Evolutionary conservation across 2,113 vertebrate species (phyloP).

Genomic region (Cairina moschata): DNA sequence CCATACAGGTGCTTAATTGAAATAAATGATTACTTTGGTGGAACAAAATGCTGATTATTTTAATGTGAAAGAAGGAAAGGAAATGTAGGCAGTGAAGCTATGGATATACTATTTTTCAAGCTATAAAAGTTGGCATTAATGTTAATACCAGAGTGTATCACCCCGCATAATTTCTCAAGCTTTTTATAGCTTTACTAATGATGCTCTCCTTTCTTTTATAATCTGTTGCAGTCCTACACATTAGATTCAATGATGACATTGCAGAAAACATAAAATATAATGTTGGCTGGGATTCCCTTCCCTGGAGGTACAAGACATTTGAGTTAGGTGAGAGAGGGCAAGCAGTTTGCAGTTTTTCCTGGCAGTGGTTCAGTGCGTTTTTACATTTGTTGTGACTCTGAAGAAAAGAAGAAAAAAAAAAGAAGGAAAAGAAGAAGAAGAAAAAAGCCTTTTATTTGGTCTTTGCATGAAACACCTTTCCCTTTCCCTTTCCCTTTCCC

Average conservation of each 20-base stretch:
- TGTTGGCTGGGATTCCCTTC: slow-evolving; percentile 51
- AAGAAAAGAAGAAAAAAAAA: too few relatives aligned
- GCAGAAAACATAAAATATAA: slow-evolving; percentile 19
- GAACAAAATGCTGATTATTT: background rate
- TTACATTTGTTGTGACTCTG: slow-evolving; percentile 31
- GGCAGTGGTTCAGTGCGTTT: slow-evolving; percentile 36
- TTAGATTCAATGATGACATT: slow-evolving; percentile 43
- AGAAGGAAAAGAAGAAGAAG: too few relatives aligned
- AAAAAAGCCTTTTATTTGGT: slow-evolving; percentile 24
- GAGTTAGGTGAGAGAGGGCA: slow-evolving; percentile 55
- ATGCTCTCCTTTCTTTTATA: slow-evolving; percentile 22
- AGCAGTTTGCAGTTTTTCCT: slow-evolving; percentile 41
- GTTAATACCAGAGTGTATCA: background rate
- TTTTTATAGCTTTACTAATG: slow-evolving; percentile 37
- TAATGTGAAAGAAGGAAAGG: background rate
- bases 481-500: background rate
- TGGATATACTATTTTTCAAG: background rate
- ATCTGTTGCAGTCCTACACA: slow-evolving; percentile 16
- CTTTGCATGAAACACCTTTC: background rate
- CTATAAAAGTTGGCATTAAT: background rate
- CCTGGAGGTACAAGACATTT: background rate
- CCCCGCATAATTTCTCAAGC: background rate
- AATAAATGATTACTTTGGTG: background rate
- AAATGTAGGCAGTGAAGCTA: background rate
- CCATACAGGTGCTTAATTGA: rapidly evolving